These are phyloP conservation scores for Heliconius charithonia DNA, from an alignment of 2,888 invertebrate species.

Conservation along the genomic window DNA sequence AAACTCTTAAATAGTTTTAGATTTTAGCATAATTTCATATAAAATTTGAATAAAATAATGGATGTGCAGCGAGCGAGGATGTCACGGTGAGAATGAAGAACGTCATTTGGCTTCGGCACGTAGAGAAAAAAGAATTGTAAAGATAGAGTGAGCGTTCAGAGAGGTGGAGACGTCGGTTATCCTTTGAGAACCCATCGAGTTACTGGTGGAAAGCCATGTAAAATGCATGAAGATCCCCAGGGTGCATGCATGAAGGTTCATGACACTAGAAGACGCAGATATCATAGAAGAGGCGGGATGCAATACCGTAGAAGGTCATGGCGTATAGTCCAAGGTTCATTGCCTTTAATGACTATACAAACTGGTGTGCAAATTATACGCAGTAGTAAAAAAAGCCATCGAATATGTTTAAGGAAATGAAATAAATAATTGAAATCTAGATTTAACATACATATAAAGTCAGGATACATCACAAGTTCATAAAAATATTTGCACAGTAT, in stretches of 20 bases:
- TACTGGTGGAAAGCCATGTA: background rate
- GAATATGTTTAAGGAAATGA: too few relatives aligned
- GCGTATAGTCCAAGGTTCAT: too few relatives aligned
- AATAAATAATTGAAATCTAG: too few relatives aligned
- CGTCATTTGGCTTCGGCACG: background rate
- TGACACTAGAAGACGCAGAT: too few relatives aligned
- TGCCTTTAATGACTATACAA: too few relatives aligned
- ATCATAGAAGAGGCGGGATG: too few relatives aligned
- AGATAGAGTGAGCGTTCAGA: too few relatives aligned
- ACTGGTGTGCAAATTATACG: too few relatives aligned
- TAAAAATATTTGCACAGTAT: background rate
- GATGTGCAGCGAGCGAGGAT: background rate
- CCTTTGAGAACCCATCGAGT: background rate
- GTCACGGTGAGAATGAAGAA: background rate
- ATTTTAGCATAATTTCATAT: background rate
- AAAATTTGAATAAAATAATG: background rate
- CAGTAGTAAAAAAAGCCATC: too few relatives aligned
- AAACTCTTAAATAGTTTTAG: constrained; percentile 2
- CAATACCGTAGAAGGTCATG: too few relatives aligned
- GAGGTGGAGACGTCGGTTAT: background rate
- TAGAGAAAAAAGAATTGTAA: background rate
- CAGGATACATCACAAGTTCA: background rate
- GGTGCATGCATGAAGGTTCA: too few relatives aligned
- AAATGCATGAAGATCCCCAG: background rate
- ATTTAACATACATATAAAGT: background rate